A percentile compares a stretch with the other conserved stretches of the same genome.
Evolutionary conservation across 1,140 invertebrate genomes (phyloP).

Genomic region (Cherax destructor): DNA sequence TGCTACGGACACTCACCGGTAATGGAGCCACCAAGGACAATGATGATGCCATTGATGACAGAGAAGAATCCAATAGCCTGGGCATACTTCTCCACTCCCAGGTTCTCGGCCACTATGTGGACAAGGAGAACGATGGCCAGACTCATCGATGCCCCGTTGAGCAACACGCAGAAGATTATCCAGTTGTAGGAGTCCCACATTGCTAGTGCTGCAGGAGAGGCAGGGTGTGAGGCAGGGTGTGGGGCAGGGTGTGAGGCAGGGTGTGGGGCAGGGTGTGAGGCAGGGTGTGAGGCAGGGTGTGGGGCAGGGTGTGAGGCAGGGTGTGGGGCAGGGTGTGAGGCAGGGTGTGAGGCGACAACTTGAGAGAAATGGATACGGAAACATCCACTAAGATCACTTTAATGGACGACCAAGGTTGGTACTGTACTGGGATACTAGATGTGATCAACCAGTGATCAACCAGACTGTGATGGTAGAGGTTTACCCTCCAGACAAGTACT

Average conservation of each 20-base stretch:
- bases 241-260: too few relatives aligned
- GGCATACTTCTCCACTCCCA: conserved; percentile 19
- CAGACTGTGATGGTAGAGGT: too few relatives aligned
- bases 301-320: not conserved
- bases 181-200: conserved; percentile 24
- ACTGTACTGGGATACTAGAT: too few relatives aligned
- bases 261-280: not conserved
- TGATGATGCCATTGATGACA: conserved; percentile 14
- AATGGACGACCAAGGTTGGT: too few relatives aligned
- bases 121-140: conserved; percentile 23
- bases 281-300: not conserved
- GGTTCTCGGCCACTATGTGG: conserved; percentile 30
- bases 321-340: too few relatives aligned
- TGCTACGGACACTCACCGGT: not conserved
- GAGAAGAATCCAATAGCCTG: conserved; percentile 43
- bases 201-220: not conserved
- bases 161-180: conserved; percentile 19
- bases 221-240: not conserved
- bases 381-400: too few relatives aligned
- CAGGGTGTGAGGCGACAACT: too few relatives aligned
- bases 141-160: conserved; percentile 38
- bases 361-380: too few relatives aligned
- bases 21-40: not conserved
- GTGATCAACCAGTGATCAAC: too few relatives aligned
- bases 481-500: too few relatives aligned